These are phyloP conservation scores for Phacellophora camtschatica DNA, from an alignment of 30 jellyfish, hydroid and myxozoan species.

Conservation along the genomic window DNA sequence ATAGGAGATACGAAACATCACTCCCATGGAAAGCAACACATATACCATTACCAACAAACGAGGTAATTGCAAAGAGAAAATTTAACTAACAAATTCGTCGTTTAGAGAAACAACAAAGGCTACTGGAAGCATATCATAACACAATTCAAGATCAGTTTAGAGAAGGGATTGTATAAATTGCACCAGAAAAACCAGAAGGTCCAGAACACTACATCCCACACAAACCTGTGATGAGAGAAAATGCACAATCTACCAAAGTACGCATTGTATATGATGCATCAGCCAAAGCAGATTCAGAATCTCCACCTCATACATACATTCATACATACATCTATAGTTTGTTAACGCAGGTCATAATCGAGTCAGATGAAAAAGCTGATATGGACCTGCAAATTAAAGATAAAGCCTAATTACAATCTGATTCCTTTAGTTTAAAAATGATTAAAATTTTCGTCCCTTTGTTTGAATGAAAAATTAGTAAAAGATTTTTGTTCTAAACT, in stretches of 20 bases:
- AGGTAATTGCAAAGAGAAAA: slow-evolving; percentile 34
- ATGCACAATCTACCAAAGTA: slow-evolving; percentile 65
- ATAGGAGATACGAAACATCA: slow-evolving; percentile 51
- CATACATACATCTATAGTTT: too few relatives aligned
- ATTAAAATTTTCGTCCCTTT: too few relatives aligned
- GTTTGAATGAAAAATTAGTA: too few relatives aligned
- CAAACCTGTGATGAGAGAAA: slow-evolving; percentile 61
- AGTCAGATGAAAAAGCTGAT: too few relatives aligned
- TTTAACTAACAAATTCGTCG: slow-evolving; percentile 16
- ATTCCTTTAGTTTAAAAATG: too few relatives aligned
- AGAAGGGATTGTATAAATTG: slow-evolving; percentile 68
- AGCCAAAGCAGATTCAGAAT: slow-evolving; percentile 52
- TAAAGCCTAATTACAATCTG: too few relatives aligned
- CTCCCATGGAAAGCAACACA: slow-evolving; percentile 35
- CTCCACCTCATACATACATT: too few relatives aligned
- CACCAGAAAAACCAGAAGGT: slow-evolving; percentile 53
- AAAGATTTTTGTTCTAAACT: too few relatives aligned
- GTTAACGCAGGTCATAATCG: too few relatives aligned
- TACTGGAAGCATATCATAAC: slow-evolving; percentile 40
- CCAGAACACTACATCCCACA: slow-evolving; percentile 63
- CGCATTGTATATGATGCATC: slow-evolving; percentile 77
- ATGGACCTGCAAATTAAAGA: too few relatives aligned
- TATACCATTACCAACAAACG: slow-evolving; percentile 27
- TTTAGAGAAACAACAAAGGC: slow-evolving; percentile 40
- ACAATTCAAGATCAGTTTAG: slow-evolving; percentile 46